phyloP scores from a whole-genome alignment of 2,113 vertebrate species.

The Pan paniscus region DNA sequence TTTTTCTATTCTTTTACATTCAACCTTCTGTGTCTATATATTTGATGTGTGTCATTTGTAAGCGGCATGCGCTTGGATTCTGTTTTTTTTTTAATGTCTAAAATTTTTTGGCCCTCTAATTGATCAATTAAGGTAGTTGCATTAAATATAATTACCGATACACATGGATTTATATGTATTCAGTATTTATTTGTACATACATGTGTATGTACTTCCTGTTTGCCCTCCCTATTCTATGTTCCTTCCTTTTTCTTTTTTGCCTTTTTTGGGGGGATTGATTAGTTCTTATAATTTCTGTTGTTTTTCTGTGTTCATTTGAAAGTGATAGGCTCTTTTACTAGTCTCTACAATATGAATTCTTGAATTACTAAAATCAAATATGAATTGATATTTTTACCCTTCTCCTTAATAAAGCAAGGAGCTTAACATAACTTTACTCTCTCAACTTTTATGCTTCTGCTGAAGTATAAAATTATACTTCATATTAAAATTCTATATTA shows the following conservation, averaged over 20 bases:
- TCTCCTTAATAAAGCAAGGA: neutral
- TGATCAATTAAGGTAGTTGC: neutral
- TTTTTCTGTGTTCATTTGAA: neutral
- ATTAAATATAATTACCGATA: neutral
- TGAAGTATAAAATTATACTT: too few relatives aligned
- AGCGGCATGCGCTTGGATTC: neutral
- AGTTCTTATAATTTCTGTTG: neutral
- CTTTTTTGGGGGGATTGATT: accelerated
- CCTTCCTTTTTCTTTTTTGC: neutral
- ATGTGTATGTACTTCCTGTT: neutral
- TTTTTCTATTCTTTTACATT: neutral
- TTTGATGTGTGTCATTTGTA: neutral
- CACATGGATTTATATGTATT: neutral
- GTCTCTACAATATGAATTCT: neutral
- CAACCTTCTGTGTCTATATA: neutral
- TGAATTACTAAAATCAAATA: neutral
- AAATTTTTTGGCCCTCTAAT: neutral
- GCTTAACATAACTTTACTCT: neutral
- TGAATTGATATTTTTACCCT: neutral
- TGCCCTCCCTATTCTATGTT: neutral
- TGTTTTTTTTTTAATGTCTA: neutral
- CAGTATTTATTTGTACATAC: neutral
- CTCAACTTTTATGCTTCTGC: neutral
- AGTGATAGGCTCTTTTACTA: neutral
- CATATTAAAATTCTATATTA: neutral